Conservation (phyloP, 1,140 invertebrate species). For the Scaptodrosophila lebanonensis region DNA sequence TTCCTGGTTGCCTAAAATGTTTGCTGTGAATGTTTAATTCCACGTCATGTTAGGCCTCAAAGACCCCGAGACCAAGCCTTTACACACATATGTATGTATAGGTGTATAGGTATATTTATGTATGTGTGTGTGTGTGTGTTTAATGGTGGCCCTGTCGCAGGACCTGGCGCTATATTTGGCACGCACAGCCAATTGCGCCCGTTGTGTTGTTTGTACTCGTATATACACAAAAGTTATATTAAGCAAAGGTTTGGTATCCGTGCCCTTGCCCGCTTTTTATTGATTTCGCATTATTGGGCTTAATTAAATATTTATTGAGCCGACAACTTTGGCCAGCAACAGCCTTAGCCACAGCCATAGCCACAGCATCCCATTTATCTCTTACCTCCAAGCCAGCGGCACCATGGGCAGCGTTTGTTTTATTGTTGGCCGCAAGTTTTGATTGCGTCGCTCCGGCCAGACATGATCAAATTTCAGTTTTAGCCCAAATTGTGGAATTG, state of each 20-base stretch:
- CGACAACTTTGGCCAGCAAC: conserved; percentile 7
- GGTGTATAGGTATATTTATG: conserved; percentile 7
- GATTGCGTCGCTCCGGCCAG: conserved; percentile 85
- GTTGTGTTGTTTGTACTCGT: too few species aligned
- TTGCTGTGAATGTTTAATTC: too few species aligned
- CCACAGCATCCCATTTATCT: background rate
- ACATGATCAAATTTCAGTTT: conserved; percentile 86
- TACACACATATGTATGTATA: conserved; percentile 11
- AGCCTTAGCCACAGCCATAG: background rate
- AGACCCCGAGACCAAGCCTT: too few species aligned
- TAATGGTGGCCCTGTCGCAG: conserved; percentile 21
- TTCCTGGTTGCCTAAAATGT: too few species aligned
- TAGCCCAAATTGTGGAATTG: conserved; percentile 81
- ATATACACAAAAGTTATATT: conserved; percentile 57
- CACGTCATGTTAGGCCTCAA: conserved; percentile 58
- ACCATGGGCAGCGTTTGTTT: conserved; percentile 79
- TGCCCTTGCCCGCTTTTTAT: conserved; percentile 43
- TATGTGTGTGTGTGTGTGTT: background rate
- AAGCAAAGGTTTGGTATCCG: too few species aligned
- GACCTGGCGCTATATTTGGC: conserved; percentile 66
- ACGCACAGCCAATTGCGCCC: conserved; percentile 51
- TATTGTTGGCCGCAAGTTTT: conserved; percentile 82
- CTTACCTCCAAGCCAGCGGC: conserved; percentile 72
- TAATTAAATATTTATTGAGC: conserved; percentile 58
- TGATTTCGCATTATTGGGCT: conserved; percentile 65